Evolutionary conservation across 2,113 vertebrate species (phyloP).

Genomic region (Machaerirhynchus nigripectus): DNA sequence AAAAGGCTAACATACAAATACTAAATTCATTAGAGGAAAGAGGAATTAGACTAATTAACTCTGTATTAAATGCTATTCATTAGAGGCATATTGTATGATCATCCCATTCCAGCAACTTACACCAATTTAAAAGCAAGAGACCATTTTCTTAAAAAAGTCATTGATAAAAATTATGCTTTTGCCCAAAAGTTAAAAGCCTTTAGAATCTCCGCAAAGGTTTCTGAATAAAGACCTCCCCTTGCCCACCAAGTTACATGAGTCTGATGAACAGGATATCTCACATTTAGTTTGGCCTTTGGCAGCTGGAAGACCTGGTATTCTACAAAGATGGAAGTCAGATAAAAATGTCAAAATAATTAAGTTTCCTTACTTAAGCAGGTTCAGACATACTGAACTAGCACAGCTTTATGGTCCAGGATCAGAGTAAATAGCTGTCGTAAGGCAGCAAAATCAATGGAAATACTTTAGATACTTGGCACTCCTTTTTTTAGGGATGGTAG

Average conservation of each 20-base stretch:
- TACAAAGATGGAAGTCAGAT: not conserved
- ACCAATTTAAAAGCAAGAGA: not conserved
- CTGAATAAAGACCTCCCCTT: not conserved
- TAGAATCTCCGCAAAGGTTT: not conserved
- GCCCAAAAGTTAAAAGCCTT: not conserved
- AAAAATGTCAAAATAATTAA: not conserved
- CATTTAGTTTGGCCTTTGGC: not conserved
- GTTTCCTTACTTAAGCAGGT: not conserved
- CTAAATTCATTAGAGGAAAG: not conserved
- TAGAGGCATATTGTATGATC: not conserved
- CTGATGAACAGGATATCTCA: not conserved
- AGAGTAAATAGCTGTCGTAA: not conserved
- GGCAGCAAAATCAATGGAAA: not conserved
- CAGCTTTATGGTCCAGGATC: not conserved
- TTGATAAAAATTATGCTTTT: not conserved
- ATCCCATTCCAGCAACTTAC: not conserved
- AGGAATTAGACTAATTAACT: not conserved
- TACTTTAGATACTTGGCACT: not conserved
- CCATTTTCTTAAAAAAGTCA: not conserved
- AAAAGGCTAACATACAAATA: not conserved
- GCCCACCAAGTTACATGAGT: not conserved
- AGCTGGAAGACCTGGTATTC: not conserved
- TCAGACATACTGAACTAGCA: not conserved
- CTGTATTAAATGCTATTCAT: not conserved
- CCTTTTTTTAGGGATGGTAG: not conserved